Base-by-base conservation (phyloP, 2,113 vertebrate species). In the Nothobranchius furzeri region DNA sequence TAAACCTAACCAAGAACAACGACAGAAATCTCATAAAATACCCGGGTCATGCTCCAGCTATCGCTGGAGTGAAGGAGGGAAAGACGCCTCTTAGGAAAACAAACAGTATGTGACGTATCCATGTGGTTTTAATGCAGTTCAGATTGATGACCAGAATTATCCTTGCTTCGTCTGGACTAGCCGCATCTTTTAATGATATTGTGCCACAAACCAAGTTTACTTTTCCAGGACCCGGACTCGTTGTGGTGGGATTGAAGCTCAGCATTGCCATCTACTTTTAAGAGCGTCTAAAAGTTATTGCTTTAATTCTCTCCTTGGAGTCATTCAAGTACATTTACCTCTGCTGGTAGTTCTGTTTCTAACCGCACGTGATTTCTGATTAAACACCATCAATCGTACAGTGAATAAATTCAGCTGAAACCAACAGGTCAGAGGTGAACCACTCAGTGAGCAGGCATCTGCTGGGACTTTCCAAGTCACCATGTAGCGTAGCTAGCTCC, bases 381-480 rank as follows among this genome's bases (percentile, higher is more conserved):
- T 64, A 40, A 56, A 9, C n/a, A 59, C n/a, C 51, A 59, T 52
- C 68, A 60, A 40, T 78, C 48, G 84, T 36, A 20, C 43, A 43
- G 14, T 12, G n/a, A 25, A 56, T 68, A 57, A 67, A 62, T 17
- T 37, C 47, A 60, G 74, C 9, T 45, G 37, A 66, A 58, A 24
- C 49, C 12, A 24, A 62, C 25, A 7, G 17, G 37, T 24, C 51
- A 43, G 12, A 59, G 61, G 46, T 83, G 73, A 73, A 37, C 66
- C 60, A 76, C 52, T 69, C 62, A 78, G 75, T 80, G 64, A 76
- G 70, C 40, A 36, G 62, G 35, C 79, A 79, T 56, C 84, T 71
- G 61, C 64, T 72, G 84, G 84, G 83, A 86, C 88, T 89, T 92
- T 89, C 84, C 84, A 46, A 78, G 68, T 60, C 14, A 75, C 72